These are phyloP conservation scores for Pseudonaja textilis DNA, from an alignment of 2,113 vertebrate genomes.

Conservation along the genomic window DNA sequence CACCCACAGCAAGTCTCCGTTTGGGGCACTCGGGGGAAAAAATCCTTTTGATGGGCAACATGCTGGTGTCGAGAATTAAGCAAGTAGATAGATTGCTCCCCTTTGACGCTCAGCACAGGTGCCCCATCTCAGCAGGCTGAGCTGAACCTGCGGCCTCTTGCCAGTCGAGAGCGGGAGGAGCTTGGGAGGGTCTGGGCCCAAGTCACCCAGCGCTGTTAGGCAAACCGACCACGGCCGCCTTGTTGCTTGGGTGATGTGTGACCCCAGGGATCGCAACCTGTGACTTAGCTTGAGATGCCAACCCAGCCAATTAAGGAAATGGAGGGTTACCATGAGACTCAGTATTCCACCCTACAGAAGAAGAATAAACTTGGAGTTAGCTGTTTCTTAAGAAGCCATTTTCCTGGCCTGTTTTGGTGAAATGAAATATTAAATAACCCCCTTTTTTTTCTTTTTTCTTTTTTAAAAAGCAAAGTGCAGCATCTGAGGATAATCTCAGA, in stretches of 20 bases:
- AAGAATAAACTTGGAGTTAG: not conserved
- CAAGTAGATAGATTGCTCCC: not conserved
- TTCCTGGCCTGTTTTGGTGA: not conserved
- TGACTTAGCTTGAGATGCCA: not conserved
- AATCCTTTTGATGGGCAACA: not conserved
- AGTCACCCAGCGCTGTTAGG: not conserved
- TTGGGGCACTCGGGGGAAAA: not conserved
- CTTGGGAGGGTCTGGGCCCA: not conserved
- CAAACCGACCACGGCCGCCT: not conserved
- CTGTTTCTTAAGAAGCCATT: not conserved
- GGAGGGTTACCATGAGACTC: not conserved
- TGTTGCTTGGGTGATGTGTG: not conserved
- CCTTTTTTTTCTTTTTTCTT: too few species aligned
- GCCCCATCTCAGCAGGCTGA: not conserved
- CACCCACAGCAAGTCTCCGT: not conserved
- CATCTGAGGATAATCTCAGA: not conserved
- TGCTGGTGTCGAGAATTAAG: not conserved
- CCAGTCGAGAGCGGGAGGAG: not conserved
- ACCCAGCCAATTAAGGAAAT: not conserved
- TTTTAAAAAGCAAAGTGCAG: not conserved
- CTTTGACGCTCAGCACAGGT: not conserved
- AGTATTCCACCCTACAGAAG: not conserved
- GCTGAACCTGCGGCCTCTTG: not conserved
- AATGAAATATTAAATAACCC: not conserved
- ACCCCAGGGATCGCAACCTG: not conserved